Conservation (phyloP, 2,888 invertebrate genomes). For the Sarcophaga caerulescens region DNA sequence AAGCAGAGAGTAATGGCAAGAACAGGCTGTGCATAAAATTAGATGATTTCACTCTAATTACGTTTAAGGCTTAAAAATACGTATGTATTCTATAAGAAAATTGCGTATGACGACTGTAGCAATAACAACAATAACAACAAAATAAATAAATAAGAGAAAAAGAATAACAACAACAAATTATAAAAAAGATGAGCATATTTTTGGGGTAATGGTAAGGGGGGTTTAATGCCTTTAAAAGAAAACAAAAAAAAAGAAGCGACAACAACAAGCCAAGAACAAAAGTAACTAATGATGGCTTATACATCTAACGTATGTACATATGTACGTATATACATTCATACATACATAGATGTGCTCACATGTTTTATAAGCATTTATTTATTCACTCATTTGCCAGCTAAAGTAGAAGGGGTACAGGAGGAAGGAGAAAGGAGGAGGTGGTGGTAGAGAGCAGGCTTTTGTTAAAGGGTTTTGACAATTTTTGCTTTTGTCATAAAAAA, state of each 20-base stretch:
- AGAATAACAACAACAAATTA: constrained; percentile 35
- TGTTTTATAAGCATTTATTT: not conserved
- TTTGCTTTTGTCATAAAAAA: constrained; percentile 68
- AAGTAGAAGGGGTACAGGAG: not conserved
- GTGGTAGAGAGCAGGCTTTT: not conserved
- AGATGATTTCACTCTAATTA: constrained; percentile 70
- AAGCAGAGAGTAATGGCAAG: not conserved
- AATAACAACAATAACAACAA: constrained; percentile 27
- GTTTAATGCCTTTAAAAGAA: constrained; percentile 19
- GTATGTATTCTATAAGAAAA: constrained; percentile 49
- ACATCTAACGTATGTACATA: constrained; percentile 12
- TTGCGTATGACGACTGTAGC: constrained; percentile 64
- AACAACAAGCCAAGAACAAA: constrained; percentile 45
- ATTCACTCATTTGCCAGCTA: not conserved
- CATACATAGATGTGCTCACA: not conserved
- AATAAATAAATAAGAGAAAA: constrained; percentile 41
- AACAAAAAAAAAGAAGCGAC: constrained; percentile 17
- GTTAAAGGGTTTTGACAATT: constrained; percentile 62
- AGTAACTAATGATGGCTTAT: constrained; percentile 69
- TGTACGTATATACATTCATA: not conserved
- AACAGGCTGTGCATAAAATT: constrained; percentile 70
- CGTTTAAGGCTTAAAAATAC: constrained; percentile 62
- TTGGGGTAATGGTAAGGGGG: constrained; percentile 34
- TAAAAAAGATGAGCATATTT: constrained; percentile 61
- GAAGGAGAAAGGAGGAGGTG: not conserved